Percentiles rank a stretch among this genome's conserved stretches.
These are phyloP conservation scores for Sialis lutaria DNA, from an alignment of 2,888 invertebrate species.

Conservation along the genomic window DNA sequence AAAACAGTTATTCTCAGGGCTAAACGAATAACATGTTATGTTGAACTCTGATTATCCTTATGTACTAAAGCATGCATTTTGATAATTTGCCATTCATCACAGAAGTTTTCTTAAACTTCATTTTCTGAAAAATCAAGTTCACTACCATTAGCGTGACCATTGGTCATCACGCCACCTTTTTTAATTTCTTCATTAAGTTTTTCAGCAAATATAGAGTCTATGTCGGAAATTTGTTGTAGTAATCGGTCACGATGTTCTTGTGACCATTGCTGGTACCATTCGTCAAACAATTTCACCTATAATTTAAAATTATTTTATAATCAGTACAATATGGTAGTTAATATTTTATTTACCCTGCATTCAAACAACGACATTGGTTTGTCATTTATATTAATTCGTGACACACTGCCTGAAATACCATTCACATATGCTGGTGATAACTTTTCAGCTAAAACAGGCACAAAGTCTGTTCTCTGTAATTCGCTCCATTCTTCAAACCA, in stretches of 20 bases:
- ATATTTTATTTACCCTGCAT: constrained; percentile 43
- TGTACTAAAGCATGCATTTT: no score
- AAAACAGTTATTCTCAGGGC: no score
- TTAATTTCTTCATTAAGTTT: constrained; percentile 42
- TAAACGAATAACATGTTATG: no score
- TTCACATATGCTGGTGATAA: constrained; percentile 48
- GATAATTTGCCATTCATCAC: no score
- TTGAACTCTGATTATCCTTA: no score
- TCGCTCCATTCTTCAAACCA: constrained; percentile 87
- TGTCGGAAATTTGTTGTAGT: constrained; percentile 47
- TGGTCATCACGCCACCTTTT: constrained; percentile 14
- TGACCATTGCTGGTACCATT: constrained; percentile 70
- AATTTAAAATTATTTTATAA: constrained; percentile 11
- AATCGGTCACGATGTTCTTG: constrained; percentile 53
- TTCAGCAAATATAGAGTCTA: constrained; percentile 52
- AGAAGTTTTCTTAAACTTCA: no score
- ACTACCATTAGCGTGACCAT: not conserved
- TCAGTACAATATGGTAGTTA: not conserved
- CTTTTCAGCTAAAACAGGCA: constrained; percentile 53
- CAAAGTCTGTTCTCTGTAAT: constrained; percentile 67
- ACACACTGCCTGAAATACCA: constrained; percentile 50
- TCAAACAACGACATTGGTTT: constrained; percentile 71
- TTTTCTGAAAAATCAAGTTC: no score
- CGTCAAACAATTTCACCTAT: constrained; percentile 64
- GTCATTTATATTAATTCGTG: constrained; percentile 46